Evolutionary conservation across 2,888 invertebrate genomes (phyloP), one percentile per base, ranked within the genome.

Genomic region (Ypsolopha scabrella): DNA sequence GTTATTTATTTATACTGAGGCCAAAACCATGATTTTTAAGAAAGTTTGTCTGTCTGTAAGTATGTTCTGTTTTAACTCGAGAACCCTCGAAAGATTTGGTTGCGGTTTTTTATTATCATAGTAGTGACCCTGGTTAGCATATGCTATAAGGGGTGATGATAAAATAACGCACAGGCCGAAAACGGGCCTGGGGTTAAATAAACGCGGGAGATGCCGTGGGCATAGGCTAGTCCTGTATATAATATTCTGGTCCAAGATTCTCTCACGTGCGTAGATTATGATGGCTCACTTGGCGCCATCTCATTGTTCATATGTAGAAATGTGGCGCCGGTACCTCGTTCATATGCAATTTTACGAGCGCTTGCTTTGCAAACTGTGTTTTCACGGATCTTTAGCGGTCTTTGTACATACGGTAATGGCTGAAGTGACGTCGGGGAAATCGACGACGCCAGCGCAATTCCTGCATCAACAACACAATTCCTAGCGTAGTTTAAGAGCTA

Each of bases 241-340:
- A 41, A 36, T 44, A 39, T 38, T 45, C 11, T 41, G 53, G 24
- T 24, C 24, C 2, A 24, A 24, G 24, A 3, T 24, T 24, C 24
- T 24, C 24, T 24, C 24, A 24, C 57, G 57, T 56, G 57, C 51
- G 68, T 67, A 57, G 72, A 71, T 73, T 80, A 75, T 78, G 76
- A 79, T 76, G 67, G 60, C 65, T 65, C 66, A 70, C 65, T 75
- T 71, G 80, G 80, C 82, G 83, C 79, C 80, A 74, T 75, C 80
- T 80, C 76, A 83, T 83, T 85, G 82, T 85, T 81, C 79, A 80
- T 73, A 14, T 11, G 51, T 45, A 79, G 79, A 80, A 80, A 70
- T 69, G 70, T 74, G 83, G 81, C 83, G 85, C 81, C 83, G 36
- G 51, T 43, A 64, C 64, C 65, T 71, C 72, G 75, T 74, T 77